Conservation (phyloP, 2,888 invertebrate genomes). For the Cyaniris semiargus region DNA sequence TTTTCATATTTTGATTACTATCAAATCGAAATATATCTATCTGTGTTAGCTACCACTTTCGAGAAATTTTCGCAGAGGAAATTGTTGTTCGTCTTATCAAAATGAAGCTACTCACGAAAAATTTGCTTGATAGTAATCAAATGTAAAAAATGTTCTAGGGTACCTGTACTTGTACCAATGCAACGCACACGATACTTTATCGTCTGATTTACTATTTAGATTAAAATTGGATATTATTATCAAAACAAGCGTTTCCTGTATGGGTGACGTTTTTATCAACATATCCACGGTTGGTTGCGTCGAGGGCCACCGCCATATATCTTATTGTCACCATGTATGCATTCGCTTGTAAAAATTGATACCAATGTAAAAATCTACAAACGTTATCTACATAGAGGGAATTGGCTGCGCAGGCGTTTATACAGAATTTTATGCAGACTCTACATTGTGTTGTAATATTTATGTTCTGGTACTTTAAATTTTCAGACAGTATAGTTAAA, state of each 20-base stretch:
- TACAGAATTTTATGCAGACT: neutral
- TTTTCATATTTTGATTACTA: too few species aligned
- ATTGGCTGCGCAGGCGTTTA: neutral
- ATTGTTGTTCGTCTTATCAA: too few species aligned
- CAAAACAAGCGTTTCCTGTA: slow-evolving; percentile 9
- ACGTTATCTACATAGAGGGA: neutral
- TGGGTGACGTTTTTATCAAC: slow-evolving; percentile 19
- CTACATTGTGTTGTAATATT: too few species aligned
- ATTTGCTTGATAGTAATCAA: too few species aligned
- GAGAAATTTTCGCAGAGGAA: too few species aligned
- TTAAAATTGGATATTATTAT: neutral
- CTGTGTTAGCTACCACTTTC: too few species aligned
- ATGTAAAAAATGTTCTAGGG: too few species aligned
- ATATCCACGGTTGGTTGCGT: slow-evolving; percentile 10
- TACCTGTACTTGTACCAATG: too few species aligned
- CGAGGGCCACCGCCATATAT: slow-evolving; percentile 2
- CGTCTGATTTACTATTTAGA: neutral
- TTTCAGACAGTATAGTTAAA: too few species aligned
- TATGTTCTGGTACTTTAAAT: too few species aligned
- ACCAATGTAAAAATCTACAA: neutral
- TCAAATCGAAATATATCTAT: too few species aligned
- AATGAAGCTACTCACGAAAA: too few species aligned
- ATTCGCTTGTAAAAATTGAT: neutral
- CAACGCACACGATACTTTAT: neutral
- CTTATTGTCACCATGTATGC: slow-evolving; percentile 19